Evolutionary conservation across 2,888 invertebrate species (phyloP).

Genomic region (Drosophila nigricruria): DNA sequence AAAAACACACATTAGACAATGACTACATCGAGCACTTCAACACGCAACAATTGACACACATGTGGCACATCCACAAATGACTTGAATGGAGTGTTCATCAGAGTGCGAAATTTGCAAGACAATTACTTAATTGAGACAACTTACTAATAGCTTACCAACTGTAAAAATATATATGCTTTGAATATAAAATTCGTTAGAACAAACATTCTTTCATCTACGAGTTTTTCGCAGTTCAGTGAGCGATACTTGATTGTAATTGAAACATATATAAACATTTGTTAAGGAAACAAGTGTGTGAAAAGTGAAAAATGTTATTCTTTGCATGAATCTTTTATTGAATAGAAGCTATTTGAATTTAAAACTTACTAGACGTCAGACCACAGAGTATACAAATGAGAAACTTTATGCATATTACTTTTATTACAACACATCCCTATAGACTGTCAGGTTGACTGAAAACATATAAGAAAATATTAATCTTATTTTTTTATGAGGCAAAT

Average conservation of each 20-base stretch:
- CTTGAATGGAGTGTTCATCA: constrained; percentile 2
- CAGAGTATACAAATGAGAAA: background rate
- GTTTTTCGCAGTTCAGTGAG: background rate
- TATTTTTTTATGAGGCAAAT: no score
- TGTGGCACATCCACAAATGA: constrained; percentile 15
- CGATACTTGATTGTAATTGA: background rate
- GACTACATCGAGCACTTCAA: constrained; percentile 22
- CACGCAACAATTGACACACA: constrained; percentile 57
- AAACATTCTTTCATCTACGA: no score
- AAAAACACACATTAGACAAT: background rate
- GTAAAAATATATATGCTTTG: no score
- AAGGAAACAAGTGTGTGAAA: no score
- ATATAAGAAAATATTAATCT: no score
- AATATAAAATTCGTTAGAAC: background rate
- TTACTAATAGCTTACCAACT: background rate
- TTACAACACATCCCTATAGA: background rate
- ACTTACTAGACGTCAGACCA: background rate
- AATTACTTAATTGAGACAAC: constrained; percentile 38
- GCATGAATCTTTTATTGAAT: background rate
- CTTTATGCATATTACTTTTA: background rate
- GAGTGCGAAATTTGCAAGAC: constrained; percentile 1
- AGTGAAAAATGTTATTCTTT: background rate
- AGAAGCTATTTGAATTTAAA: background rate
- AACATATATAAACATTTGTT: background rate
- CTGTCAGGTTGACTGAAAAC: background rate